Percentiles rank a stretch among this genome's conserved stretches.
Evolutionary conservation across 37 sponge, comb jelly and placozoan species (phyloP).

Genomic region (Spongilla lacustris): DNA sequence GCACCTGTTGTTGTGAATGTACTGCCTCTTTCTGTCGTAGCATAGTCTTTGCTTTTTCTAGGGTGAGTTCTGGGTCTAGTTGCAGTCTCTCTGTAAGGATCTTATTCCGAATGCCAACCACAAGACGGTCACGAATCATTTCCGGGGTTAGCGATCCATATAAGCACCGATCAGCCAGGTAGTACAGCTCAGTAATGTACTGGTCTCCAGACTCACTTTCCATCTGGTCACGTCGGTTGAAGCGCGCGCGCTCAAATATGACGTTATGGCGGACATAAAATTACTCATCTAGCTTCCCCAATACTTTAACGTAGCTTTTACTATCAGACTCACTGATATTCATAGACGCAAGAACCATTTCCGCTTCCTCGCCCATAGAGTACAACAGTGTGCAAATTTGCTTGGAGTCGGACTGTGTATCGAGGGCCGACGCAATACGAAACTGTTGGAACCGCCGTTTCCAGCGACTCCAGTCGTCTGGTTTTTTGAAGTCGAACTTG

Average conservation of each 20-base stretch:
- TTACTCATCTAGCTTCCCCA: slow-evolving; percentile 27
- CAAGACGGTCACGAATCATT: slow-evolving; percentile 38
- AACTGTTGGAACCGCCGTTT: slow-evolving; percentile 22
- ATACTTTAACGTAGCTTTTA: slow-evolving; percentile 22
- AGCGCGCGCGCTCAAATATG: slow-evolving; percentile 29
- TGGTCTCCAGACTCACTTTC: slow-evolving; percentile 15
- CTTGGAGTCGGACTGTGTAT: slow-evolving; percentile 6
- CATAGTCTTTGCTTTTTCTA: slow-evolving; percentile 43
- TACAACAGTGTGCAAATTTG: slow-evolving; percentile 45
- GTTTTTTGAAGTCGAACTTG: no score
- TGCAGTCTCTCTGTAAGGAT: slow-evolving; percentile 27
- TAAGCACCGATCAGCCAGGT: slow-evolving; percentile 16
- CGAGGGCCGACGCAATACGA: slow-evolving; percentile 33
- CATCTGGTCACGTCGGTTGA: slow-evolving; percentile 26
- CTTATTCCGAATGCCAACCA: slow-evolving; percentile 41
- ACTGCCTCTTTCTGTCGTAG: slow-evolving; percentile 52
- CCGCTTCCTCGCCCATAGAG: slow-evolving; percentile 50
- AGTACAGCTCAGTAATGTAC: slow-evolving; percentile 29
- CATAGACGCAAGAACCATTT: slow-evolving; percentile 22
- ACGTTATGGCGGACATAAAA: slow-evolving; percentile 31
- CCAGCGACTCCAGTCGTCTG: slow-evolving; percentile 34
- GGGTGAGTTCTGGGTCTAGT: slow-evolving; percentile 34
- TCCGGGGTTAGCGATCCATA: slow-evolving; percentile 23
- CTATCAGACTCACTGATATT: slow-evolving; percentile 27
- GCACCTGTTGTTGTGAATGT: slow-evolving; percentile 13